Evolutionary conservation across 1,140 invertebrate species (phyloP), one percentile per base, ranked within the genome.

Genomic region (Zaprionus africanus): DNA sequence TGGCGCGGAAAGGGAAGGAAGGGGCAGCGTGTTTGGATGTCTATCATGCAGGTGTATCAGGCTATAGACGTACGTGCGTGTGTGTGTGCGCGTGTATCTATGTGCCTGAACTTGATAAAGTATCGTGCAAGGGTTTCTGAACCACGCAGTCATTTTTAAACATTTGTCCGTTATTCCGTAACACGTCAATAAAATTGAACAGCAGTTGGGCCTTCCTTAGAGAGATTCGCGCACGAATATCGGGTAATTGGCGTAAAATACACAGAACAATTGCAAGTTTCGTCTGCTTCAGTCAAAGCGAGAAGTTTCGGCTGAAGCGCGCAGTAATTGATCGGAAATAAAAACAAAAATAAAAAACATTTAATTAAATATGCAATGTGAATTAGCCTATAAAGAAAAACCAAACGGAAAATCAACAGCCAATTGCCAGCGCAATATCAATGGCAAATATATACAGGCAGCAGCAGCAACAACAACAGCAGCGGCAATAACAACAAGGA

Each of bases 281-380:
- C 54, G 19, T 12, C 19, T 59, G 13, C 15, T 22, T 56, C 34
- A 57, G 19, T 31, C 17, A 26, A 59, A 24, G 46, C 54, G 28
- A 57, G 24, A 59, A 51, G 12, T 34, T 41, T 60, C 54, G 13
- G 70, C 19, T 38, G 12, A 61, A 72, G 26, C 31, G 22, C 15
- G 56, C 72, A 38, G 72, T 75, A 75, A 75, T 69, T 75, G 72
- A 69, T 75, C 66, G 72, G 72, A 69, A 75, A 63, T 24, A 36
- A 62, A 75, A 62, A 63, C 58, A 75, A 75, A 62, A 46, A 61
- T 60, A 49, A 31, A 77, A 77, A 9, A 57, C 84, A 74, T 74
- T 81, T 69, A 78, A 88, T 87, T 87, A 76, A 88, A 81, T 88
- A 87, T 88, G 57, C 84, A 83, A 62, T 62, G 65, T 65, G 66